These are phyloP conservation scores for Molossus alvarezi DNA, from an alignment of 2,797 vertebrate genomes.

Conservation along the genomic window DNA sequence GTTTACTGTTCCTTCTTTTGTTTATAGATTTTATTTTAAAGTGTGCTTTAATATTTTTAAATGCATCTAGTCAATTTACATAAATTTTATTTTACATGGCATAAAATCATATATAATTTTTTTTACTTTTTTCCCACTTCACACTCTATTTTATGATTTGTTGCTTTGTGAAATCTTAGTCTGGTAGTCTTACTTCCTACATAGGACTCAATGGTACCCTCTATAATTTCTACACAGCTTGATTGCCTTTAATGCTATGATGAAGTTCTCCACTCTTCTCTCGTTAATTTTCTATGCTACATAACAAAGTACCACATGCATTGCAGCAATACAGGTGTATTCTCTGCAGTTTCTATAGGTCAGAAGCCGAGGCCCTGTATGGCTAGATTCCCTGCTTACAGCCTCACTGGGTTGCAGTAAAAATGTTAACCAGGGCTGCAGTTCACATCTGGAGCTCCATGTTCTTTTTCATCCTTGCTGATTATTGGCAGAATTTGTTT, in stretches of 20 bases:
- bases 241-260: background rate
- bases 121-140: background rate
- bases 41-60: background rate
- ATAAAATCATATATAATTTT: background rate
- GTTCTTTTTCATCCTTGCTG: background rate
- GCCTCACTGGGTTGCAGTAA: background rate
- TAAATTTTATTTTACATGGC: background rate
- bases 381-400: background rate
- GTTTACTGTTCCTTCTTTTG: background rate
- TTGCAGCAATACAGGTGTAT: background rate
- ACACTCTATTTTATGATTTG: background rate
- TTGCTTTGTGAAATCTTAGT: background rate
- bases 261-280: background rate
- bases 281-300: background rate
- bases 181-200: background rate
- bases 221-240: background rate
- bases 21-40: background rate
- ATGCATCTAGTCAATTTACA: background rate
- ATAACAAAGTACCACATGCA: background rate
- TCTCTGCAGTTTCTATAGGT: background rate
- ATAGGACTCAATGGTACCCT: no score
- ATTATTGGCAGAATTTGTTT: background rate
- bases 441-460: background rate
- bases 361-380: background rate
- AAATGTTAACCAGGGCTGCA: background rate